Evolutionary conservation across 2,113 vertebrate species (phyloP).

Genomic region (Aix galericulata): DNA sequence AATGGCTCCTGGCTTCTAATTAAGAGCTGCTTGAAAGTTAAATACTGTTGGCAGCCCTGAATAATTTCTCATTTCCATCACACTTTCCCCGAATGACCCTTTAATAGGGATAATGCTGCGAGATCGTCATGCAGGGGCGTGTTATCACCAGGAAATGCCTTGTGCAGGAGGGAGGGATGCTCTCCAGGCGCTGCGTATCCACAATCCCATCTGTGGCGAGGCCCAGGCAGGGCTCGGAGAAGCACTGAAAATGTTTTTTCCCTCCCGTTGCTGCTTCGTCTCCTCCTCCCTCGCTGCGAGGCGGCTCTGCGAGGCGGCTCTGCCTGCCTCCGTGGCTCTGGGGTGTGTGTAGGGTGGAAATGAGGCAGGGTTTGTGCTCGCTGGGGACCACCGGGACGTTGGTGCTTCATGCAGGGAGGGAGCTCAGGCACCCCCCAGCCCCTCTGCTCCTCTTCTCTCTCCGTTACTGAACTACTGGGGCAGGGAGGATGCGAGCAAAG

Average conservation of each 20-base stretch:
- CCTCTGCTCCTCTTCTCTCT: background rate
- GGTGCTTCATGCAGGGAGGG: background rate
- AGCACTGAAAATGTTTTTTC: background rate
- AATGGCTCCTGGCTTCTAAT: constrained; percentile 60
- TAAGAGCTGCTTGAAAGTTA: constrained; percentile 61
- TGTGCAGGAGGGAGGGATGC: background rate
- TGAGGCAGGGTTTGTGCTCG: background rate
- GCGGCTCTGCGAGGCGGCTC: background rate
- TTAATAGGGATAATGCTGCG: constrained; percentile 40
- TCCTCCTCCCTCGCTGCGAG: background rate
- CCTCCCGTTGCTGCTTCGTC: background rate
- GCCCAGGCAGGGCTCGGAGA: background rate
- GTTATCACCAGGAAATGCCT: constrained; percentile 17
- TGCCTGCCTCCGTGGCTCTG: background rate
- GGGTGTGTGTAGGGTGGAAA: background rate
- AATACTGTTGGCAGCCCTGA: constrained; percentile 43
- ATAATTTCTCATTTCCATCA: constrained; percentile 50
- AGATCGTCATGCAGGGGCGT: background rate
- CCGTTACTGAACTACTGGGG: background rate
- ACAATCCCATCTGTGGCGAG: background rate
- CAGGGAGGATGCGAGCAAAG: background rate
- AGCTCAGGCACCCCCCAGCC: background rate
- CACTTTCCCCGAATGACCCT: constrained; percentile 53
- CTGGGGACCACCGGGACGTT: background rate
- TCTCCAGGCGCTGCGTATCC: constrained; percentile 8